Conservation (phyloP, 2,113 vertebrate genomes). For the Tachysurus vachellii region DNA sequence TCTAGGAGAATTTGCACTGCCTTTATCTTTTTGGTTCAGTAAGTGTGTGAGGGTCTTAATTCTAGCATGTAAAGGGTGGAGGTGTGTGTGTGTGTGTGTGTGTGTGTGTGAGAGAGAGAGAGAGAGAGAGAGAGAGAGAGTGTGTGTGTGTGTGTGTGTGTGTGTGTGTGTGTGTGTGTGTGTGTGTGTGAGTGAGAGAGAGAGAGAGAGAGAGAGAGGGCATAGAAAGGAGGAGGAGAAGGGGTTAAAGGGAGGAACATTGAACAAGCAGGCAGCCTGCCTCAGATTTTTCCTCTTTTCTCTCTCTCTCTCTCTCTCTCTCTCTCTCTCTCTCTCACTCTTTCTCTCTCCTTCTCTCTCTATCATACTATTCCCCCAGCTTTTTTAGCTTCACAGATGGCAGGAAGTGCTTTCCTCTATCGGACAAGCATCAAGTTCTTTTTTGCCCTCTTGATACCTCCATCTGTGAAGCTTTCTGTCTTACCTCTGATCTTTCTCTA, state of each 20-base stretch:
- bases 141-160: constrained; percentile 16
- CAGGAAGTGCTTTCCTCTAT: constrained; percentile 45
- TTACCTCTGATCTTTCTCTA: constrained; percentile 28
- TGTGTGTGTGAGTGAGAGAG: constrained; percentile 27
- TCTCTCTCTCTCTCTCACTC: constrained; percentile 37
- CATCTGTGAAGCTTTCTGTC: constrained; percentile 15
- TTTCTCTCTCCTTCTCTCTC: constrained; percentile 26
- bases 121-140: constrained; percentile 25
- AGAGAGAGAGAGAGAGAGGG: constrained; percentile 25
- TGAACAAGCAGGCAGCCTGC: constrained; percentile 62
- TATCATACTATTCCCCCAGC: constrained; percentile 11
- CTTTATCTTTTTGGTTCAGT: background rate
- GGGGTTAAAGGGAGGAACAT: constrained; percentile 54
- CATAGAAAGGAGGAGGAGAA: constrained; percentile 50
- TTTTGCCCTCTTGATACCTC: constrained; percentile 18
- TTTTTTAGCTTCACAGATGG: constrained; percentile 45
- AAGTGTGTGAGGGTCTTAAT: constrained; percentile 23
- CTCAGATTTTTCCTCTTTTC: constrained; percentile 54
- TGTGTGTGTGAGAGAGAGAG: constrained; percentile 27
- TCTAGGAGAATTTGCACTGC: background rate
- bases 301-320: constrained; percentile 34
- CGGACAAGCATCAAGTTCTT: constrained; percentile 32
- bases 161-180: constrained; percentile 36
- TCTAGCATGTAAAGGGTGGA: constrained; percentile 46
- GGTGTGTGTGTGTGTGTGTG: background rate